Base-by-base conservation (phyloP, 1,140 invertebrate species). In the Drosophila nigromelanica region DNA sequence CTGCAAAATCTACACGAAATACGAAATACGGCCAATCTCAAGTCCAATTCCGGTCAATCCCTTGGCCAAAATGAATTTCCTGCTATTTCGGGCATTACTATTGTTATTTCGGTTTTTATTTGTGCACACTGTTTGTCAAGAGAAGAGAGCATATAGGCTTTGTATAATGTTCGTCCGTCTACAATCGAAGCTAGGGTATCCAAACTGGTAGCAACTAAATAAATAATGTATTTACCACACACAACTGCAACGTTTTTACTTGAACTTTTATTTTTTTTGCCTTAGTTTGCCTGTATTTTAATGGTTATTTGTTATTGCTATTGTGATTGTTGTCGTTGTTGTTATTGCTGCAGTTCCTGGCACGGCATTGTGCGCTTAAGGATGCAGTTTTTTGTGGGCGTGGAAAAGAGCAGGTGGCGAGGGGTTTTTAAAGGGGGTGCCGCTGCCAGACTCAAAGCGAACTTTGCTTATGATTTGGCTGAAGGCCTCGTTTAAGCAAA, bases 321-420 rank as follows among this genome's bases (percentile, higher is more conserved):
- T 8, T 35, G 5, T 27, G 27, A 51, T 43, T 68, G 39, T 58
- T 78, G 15, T 45, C 58, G 39, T 72, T 67, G 39, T 37, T 58
- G 18, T 42, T 42, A 50, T 50, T 40, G 42, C 61, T 21, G 30
- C 24, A 33, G 48, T 60, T 50, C 62, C 63, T 67, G 62, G 70
- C 82, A 86, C 82, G 81, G 63, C 64, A 87, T 87, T 75, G 52
- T 61, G 55, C 67, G 62, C 81, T 85, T 75, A 75, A 78, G 78
- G 66, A 78, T 86, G 74, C 58, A 74, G 48, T 50, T 27, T 27
- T 27, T 27, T 27, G 5, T 27, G 6, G 27, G 27, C 18, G 47
- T 37, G 5, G 12, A 27, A 5, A 51, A 6, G 47, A 33, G 27
- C 27, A 27, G 27, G 33, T 12, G 18, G 35, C n/a, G 37, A 5